Percentiles rank a stretch among this genome's conserved stretches.
Conservation (phyloP, 2,113 vertebrate species). For the Tympanuchus pallidicinctus region DNA sequence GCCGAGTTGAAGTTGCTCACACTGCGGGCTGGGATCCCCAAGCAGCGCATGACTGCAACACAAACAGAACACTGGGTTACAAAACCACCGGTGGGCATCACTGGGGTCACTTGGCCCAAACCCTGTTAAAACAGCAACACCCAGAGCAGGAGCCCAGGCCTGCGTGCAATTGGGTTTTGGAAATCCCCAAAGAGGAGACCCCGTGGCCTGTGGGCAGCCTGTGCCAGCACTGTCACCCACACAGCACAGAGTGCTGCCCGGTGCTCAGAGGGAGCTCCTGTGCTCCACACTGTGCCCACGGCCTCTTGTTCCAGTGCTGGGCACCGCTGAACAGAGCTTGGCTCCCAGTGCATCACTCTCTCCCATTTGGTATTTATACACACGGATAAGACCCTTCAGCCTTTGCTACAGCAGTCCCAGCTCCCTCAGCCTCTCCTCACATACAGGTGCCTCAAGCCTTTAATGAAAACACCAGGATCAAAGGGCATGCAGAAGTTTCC, state of each 20-base stretch:
- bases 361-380: rapidly evolving
- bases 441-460: neutral
- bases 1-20: slow-evolving; percentile 77
- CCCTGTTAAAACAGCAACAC: neutral
- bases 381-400: neutral
- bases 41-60: slow-evolving; percentile 76
- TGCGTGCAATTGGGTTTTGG: neutral
- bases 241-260: neutral
- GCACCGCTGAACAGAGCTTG: neutral
- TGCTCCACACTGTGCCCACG: neutral
- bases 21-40: slow-evolving; percentile 76
- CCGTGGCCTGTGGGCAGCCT: neutral
- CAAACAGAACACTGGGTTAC: neutral
- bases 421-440: neutral
- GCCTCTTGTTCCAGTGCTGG: neutral
- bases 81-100: neutral
- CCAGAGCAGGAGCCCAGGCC: neutral
- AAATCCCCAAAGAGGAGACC: neutral
- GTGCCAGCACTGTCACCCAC: neutral
- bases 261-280: neutral
- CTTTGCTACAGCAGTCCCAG: neutral
- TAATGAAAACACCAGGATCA: neutral
- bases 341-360: neutral
- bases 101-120: rapidly evolving
- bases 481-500: neutral